Percentiles rank a stretch among this genome's conserved stretches.
Conservation (phyloP, 2,888 invertebrate genomes). For the Apoda limacodes region DNA sequence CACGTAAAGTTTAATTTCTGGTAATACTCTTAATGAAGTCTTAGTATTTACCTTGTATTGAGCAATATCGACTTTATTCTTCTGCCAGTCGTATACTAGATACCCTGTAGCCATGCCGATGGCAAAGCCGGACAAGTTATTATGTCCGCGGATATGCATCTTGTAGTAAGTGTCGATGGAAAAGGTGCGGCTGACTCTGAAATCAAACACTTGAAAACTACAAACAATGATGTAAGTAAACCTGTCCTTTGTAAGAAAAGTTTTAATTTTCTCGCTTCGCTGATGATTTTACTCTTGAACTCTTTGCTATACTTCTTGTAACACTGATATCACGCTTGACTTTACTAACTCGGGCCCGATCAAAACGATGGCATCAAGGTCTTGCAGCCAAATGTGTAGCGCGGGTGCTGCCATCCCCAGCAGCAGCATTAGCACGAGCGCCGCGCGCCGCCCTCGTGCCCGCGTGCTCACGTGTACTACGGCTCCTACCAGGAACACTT, state of each 20-base stretch:
- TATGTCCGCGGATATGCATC: constrained; percentile 22
- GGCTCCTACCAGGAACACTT: constrained; percentile 25
- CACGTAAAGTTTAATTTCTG: no score
- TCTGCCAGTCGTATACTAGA: constrained; percentile 16
- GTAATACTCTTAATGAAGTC: no score
- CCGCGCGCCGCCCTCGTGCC: constrained; percentile 1
- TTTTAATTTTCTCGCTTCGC: no score
- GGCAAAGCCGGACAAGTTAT: constrained; percentile 21
- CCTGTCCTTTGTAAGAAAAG: no score
- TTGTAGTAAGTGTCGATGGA: constrained; percentile 23
- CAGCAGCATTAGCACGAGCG: constrained; percentile 1
- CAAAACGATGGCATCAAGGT: constrained; percentile 5
- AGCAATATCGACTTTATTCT: no score
- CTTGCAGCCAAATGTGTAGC: constrained; percentile 8
- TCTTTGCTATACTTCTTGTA: no score
- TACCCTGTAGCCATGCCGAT: constrained; percentile 21
- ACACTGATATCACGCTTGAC: no score
- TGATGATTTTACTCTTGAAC: no score
- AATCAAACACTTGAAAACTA: no score
- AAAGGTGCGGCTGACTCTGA: no score
- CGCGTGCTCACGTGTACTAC: constrained; percentile 19
- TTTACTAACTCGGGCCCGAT: constrained; percentile 11
- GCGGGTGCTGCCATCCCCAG: constrained; percentile 4
- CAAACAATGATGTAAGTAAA: no score
- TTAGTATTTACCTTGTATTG: no score